Conservation (phyloP, 1,140 invertebrate genomes). For the Asbolus verrucosus region DNA sequence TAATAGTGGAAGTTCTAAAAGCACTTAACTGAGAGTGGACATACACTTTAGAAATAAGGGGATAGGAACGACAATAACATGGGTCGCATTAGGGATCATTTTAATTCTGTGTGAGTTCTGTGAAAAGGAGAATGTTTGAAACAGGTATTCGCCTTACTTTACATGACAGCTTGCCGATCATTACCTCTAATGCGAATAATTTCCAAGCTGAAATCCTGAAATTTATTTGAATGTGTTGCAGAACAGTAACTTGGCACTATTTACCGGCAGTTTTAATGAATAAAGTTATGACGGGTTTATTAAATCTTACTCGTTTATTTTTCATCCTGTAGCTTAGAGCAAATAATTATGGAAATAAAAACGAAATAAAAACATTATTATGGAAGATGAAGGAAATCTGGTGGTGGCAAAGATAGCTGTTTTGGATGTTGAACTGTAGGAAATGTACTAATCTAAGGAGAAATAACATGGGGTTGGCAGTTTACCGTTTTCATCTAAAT, state of each 20-base stretch:
- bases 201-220: conserved; percentile 18
- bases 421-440: background rate
- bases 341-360: conserved; percentile 6
- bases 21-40: conserved; percentile 25
- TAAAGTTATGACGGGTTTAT: conserved; percentile 23
- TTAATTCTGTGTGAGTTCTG: conserved; percentile 18
- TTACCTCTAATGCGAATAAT: conserved; percentile 31
- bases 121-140: conserved; percentile 18
- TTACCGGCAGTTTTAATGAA: conserved; percentile 15
- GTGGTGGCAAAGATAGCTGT: background rate
- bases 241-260: conserved; percentile 5
- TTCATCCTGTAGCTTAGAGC: background rate
- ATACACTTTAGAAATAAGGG: conserved; percentile 25
- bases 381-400: too few relatives aligned
- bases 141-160: conserved; percentile 27
- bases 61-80: conserved; percentile 28
- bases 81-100: conserved; percentile 29
- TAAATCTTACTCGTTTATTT: conserved; percentile 12
- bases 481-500: background rate
- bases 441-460: too few relatives aligned
- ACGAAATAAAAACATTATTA: background rate
- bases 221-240: conserved; percentile 19
- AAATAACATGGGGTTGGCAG: background rate
- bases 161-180: conserved; percentile 35
- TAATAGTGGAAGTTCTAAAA: conserved; percentile 16